Evolutionary conservation across 2,888 invertebrate genomes (phyloP).

Genomic region (Pyrgus malvae): DNA sequence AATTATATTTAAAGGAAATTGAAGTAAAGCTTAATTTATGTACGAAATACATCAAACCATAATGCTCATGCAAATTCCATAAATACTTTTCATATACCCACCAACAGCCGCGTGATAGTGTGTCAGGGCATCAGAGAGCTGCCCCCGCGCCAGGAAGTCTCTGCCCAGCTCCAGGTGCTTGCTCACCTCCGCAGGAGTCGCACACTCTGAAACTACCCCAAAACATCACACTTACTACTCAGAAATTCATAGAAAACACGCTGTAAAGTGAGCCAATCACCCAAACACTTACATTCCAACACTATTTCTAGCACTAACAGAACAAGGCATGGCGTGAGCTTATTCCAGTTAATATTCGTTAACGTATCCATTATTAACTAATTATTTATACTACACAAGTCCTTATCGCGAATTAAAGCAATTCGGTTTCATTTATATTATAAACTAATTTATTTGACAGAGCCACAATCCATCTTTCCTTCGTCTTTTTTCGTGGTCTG

Average conservation of each 20-base stretch:
- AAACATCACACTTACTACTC: conserved; percentile 34
- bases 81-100: conserved; percentile 64
- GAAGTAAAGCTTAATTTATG: neutral
- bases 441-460: conserved; percentile 59
- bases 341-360: conserved; percentile 82
- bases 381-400: conserved; percentile 53
- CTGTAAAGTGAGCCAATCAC: conserved; percentile 34
- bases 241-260: conserved; percentile 36
- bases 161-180: conserved; percentile 97
- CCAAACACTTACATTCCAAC: conserved; percentile 83
- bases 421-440: conserved; percentile 37
- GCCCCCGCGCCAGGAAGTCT: conserved; percentile 94
- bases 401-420: conserved; percentile 50
- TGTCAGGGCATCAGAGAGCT: conserved; percentile 96
- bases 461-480: conserved; percentile 73
- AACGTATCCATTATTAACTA: conserved; percentile 74
- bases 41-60: neutral
- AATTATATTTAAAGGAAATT: neutral
- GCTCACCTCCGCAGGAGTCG: conserved; percentile 90
- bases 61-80: neutral
- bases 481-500: conserved; percentile 69
- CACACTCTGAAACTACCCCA: conserved; percentile 84
- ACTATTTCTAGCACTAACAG: conserved; percentile 85
- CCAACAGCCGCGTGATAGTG: conserved; percentile 99
- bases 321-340: conserved; percentile 85